Conservation (phyloP, 2,888 invertebrate species). For the Polylopha cassiicola region DNA sequence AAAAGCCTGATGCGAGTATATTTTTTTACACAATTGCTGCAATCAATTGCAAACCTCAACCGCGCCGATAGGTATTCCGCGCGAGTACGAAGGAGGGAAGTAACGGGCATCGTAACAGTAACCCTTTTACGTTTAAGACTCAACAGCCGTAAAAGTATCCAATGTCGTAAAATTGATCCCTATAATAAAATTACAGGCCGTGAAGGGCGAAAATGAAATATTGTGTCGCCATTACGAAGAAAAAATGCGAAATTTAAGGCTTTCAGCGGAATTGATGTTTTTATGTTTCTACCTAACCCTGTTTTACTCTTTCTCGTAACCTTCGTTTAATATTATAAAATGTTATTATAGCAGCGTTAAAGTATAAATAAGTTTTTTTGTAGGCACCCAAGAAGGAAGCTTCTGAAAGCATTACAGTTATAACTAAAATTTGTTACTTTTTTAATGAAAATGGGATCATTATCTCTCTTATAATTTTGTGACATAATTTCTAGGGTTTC, state of each 20-base stretch:
- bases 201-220: constrained; percentile 63
- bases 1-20: too few relatives aligned
- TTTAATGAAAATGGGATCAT: too few relatives aligned
- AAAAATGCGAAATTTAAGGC: constrained; percentile 42
- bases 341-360: too few relatives aligned
- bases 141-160: constrained; percentile 68
- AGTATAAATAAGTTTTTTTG: too few relatives aligned
- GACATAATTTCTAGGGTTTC: too few relatives aligned
- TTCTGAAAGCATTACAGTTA: too few relatives aligned
- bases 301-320: background rate
- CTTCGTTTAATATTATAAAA: too few relatives aligned
- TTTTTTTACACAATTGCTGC: too few relatives aligned
- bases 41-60: constrained; percentile 39
- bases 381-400: too few relatives aligned
- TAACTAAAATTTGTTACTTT: too few relatives aligned
- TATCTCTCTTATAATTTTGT: too few relatives aligned
- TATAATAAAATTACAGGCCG: constrained; percentile 62
- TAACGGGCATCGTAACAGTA: constrained; percentile 43
- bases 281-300: constrained; percentile 23
- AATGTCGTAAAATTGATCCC: constrained; percentile 64
- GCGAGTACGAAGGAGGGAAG: constrained; percentile 45
- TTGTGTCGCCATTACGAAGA: constrained; percentile 43
- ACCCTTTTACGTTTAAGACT: constrained; percentile 64
- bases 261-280: constrained; percentile 27
- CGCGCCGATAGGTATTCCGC: constrained; percentile 39